Conservation (phyloP, 2,888 invertebrate species). For the Andrena trimmerana region DNA sequence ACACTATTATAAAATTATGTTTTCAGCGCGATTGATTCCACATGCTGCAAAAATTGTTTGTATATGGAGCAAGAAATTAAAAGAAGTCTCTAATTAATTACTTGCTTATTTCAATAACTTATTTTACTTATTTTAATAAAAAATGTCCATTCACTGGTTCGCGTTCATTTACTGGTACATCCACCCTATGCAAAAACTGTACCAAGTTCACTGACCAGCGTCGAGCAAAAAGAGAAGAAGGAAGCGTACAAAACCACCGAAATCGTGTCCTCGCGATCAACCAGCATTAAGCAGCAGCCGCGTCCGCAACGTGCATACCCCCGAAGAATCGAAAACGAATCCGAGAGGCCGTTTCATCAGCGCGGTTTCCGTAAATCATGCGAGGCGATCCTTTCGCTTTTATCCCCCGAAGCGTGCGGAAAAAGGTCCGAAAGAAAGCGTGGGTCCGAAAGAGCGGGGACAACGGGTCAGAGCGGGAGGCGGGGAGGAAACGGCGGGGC, state of each 20-base stretch:
- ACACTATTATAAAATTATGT: too few species aligned
- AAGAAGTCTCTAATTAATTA: too few species aligned
- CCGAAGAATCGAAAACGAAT: conserved; percentile 16
- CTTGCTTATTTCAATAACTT: too few species aligned
- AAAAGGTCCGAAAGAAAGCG: conserved; percentile 49
- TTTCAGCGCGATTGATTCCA: too few species aligned
- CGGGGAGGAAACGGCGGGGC: neutral
- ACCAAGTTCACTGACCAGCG: too few species aligned
- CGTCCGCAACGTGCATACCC: neutral
- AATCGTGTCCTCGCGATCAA: neutral
- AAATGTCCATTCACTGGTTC: too few species aligned
- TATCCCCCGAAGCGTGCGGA: conserved; percentile 36
- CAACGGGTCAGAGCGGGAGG: conserved; percentile 26
- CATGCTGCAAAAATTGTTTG: too few species aligned
- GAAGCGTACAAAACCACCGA: neutral
- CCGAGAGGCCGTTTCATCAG: conserved; percentile 38
- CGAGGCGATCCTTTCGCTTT: conserved; percentile 49
- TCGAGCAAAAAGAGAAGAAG: too few species aligned
- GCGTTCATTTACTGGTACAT: too few species aligned
- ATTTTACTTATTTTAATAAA: too few species aligned
- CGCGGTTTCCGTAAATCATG: conserved; percentile 59
- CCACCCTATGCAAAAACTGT: too few species aligned
- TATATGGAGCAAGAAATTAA: too few species aligned
- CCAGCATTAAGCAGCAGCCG: neutral
- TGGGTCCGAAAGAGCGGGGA: conserved; percentile 26